These are phyloP conservation scores for Agelas oroides DNA, from an alignment of 37 sponge, comb jelly and placozoan species.

Conservation along the genomic window DNA sequence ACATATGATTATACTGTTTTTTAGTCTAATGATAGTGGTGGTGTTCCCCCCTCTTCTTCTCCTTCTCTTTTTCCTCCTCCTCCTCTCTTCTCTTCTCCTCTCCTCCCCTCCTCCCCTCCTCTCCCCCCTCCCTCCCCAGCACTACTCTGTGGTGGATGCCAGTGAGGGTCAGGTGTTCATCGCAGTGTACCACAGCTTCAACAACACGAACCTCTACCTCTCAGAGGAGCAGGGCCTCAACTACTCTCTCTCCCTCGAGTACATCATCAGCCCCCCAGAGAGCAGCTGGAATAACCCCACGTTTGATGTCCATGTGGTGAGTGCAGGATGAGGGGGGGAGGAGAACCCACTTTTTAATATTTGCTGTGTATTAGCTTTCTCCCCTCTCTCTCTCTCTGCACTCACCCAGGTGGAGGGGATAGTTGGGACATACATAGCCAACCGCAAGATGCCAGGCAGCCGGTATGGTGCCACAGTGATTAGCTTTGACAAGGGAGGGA, in stretches of 20 bases:
- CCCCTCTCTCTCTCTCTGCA: too few relatives aligned
- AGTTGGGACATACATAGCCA: constrained; percentile 80
- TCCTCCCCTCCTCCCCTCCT: too few relatives aligned
- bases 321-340: neutral
- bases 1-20: too few relatives aligned
- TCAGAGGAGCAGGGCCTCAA: constrained; percentile 80
- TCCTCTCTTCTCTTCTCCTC: too few relatives aligned
- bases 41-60: too few relatives aligned
- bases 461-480: constrained; percentile 54
- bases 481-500: constrained; percentile 86
- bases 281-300: constrained; percentile 52
- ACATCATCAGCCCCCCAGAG: constrained; percentile 67
- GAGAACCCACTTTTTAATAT: too few relatives aligned
- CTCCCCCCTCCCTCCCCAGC: constrained; percentile 28
- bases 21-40: too few relatives aligned
- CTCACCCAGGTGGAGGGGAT: constrained; percentile 76
- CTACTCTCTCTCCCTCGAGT: constrained; percentile 76
- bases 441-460: constrained; percentile 18
- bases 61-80: too few relatives aligned
- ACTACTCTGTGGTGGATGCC: constrained; percentile 85
- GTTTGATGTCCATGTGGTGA: constrained; percentile 68
- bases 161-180: constrained; percentile 89
- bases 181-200: constrained; percentile 81
- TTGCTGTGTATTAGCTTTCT: too few relatives aligned
- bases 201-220: constrained; percentile 83